phyloP scores from a whole-genome alignment of 2,113 vertebrate genomes.

The Eudyptes chrysolophus region DNA sequence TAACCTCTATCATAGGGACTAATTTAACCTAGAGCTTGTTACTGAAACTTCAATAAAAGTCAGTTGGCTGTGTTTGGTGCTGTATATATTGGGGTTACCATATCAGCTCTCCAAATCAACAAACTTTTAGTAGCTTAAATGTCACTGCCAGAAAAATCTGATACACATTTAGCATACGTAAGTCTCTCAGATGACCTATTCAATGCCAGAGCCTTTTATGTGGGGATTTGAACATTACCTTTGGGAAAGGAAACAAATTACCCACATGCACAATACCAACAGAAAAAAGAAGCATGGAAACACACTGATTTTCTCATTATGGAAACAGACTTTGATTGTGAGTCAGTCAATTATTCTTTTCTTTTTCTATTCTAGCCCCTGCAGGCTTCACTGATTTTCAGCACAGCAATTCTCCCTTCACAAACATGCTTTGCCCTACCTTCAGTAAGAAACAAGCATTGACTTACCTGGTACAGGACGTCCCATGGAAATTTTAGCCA shows the following conservation, averaged over 20 bases:
- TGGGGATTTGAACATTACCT: neutral
- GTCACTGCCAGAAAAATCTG: neutral
- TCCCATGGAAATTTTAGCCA: neutral
- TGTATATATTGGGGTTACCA: fast-evolving
- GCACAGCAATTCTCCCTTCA: neutral
- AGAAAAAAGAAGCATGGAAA: neutral
- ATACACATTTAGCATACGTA: fast-evolving
- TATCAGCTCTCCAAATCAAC: neutral
- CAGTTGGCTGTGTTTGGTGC: neutral
- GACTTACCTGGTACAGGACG: neutral
- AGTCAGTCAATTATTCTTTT: neutral
- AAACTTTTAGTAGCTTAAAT: neutral
- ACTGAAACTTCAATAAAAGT: neutral
- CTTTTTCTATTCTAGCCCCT: neutral
- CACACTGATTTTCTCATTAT: neutral
- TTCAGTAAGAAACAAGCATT: neutral
- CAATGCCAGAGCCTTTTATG: neutral
- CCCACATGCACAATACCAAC: neutral
- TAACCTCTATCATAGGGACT: neutral
- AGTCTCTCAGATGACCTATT: neutral
- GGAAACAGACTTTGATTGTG: neutral
- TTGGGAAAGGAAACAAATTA: neutral
- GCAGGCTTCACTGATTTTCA: neutral
- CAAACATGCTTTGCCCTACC: neutral
- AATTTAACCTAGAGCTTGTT: neutral